Evolutionary conservation across 2,113 vertebrate species (phyloP), one percentile per base, ranked within the genome.

Genomic region (Hippopotamus amphibius): DNA sequence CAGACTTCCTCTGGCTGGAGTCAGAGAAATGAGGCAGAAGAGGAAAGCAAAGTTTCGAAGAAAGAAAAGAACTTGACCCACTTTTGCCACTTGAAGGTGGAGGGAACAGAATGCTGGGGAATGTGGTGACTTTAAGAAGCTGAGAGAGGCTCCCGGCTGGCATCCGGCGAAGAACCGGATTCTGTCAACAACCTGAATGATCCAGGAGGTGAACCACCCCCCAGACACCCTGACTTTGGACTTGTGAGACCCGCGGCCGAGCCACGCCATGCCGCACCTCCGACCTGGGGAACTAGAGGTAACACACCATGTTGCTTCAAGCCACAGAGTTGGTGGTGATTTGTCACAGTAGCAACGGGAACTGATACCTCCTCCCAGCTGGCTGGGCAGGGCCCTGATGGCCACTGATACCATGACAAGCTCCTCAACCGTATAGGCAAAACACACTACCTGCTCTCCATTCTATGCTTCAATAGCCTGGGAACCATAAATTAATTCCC

Each of bases 81-180:
- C 30, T 48, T 19, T 21, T 26, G n/a, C 48, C 30, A n/a, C 24
- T 33, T 22, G 46, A 22, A 61, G 17, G 9, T 8, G 26, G 48
- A 37, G 24, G 5, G 22, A 13, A 6, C 7, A 6, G 1, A 0
- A 37, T 1, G 6, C 48, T 7, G 6, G 37, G 53, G n/a, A 19
- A 30, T 5, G 24, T 12, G 37, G 17, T 30, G 33, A 16, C 55
- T 53, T 37, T 24, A 26, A 37, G 37, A 63, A 41, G 50, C 94
- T 41, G n/a, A 80, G 77, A 48, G 76, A 83, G 83, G 46, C 46
- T 81, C 50, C 21, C 1, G 4, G 17, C 57, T 72, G 57, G 61
- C n/a, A 26, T 28, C n/a, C 41, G 53, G 26, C 1, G 6, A 76
- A 41, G 17, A 43, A 1, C 46, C 13, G 33, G 26, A 68, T 37